Evolutionary conservation across 2,888 invertebrate species (phyloP).

Genomic region (Limnephilus lunatus): DNA sequence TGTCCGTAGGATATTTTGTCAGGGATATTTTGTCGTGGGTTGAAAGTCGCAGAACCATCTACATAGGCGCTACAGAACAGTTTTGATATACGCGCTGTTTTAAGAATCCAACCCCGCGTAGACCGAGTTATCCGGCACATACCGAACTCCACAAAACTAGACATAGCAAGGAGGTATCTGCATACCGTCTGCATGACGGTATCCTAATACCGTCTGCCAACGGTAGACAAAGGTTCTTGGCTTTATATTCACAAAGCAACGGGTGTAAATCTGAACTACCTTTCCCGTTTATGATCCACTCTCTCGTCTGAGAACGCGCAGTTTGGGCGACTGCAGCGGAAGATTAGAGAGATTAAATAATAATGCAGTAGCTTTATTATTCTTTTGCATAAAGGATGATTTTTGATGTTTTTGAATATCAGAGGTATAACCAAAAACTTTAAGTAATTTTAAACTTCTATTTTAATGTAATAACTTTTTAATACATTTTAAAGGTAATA

Average conservation of each 20-base stretch:
- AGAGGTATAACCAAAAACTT: too few relatives aligned
- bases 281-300: constrained; percentile 4
- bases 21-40: too few relatives aligned
- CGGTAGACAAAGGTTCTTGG: background rate
- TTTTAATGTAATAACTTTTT: too few relatives aligned
- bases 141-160: background rate
- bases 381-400: background rate
- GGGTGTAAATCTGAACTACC: constrained; percentile 19
- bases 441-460: too few relatives aligned
- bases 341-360: background rate
- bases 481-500: too few relatives aligned
- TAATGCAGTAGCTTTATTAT: background rate
- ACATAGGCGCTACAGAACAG: background rate
- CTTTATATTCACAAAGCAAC: constrained; percentile 11
- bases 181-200: background rate
- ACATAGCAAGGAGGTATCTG: background rate
- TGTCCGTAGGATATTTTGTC: too few relatives aligned
- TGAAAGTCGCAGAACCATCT: too few relatives aligned
- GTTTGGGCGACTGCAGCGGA: background rate
- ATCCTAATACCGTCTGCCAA: background rate
- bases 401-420: background rate
- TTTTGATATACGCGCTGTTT: background rate
- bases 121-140: background rate
- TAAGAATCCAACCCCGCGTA: background rate
- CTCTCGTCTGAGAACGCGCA: background rate